phyloP scores from a whole-genome alignment of 2,797 vertebrate species.

The Alosa sapidissima region DNA sequence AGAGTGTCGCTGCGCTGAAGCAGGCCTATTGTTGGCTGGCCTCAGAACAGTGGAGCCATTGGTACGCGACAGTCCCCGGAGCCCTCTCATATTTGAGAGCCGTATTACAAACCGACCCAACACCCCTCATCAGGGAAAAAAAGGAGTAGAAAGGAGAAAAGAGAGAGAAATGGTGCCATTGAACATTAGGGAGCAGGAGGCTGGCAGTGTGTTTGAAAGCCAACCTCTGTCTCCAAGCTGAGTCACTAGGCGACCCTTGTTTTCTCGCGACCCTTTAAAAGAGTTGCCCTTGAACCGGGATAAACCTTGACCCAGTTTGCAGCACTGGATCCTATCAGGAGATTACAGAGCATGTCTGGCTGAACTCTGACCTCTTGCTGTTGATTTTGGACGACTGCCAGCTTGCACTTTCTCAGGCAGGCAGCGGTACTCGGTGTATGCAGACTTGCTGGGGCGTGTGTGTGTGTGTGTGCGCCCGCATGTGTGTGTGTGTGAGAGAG shows the following conservation, averaged over 20 bases:
- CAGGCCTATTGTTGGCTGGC: slow-evolving; percentile 16
- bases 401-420: not conserved
- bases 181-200: not conserved
- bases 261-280: not conserved
- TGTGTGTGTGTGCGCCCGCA: slow-evolving; percentile 10
- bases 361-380: not conserved
- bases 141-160: not conserved
- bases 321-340: not conserved
- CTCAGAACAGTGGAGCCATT: slow-evolving; percentile 14
- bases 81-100: not conserved
- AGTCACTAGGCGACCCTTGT: slow-evolving; percentile 1
- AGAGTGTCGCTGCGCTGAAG: not conserved
- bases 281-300: slow-evolving; percentile 1
- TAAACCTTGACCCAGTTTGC: slow-evolving; percentile 17
- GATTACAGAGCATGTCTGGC: not conserved
- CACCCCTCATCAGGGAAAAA: not conserved
- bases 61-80: not conserved
- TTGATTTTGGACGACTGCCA: not conserved
- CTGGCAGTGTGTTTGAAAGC: not conserved
- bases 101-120: not conserved
- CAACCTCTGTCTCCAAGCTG: not conserved
- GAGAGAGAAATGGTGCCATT: not conserved
- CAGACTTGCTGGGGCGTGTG: not conserved
- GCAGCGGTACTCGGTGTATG: not conserved
- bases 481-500: slow-evolving; percentile 9